Base-by-base conservation (phyloP, 2,113 vertebrate genomes). In the Gambusia holbrooki region DNA sequence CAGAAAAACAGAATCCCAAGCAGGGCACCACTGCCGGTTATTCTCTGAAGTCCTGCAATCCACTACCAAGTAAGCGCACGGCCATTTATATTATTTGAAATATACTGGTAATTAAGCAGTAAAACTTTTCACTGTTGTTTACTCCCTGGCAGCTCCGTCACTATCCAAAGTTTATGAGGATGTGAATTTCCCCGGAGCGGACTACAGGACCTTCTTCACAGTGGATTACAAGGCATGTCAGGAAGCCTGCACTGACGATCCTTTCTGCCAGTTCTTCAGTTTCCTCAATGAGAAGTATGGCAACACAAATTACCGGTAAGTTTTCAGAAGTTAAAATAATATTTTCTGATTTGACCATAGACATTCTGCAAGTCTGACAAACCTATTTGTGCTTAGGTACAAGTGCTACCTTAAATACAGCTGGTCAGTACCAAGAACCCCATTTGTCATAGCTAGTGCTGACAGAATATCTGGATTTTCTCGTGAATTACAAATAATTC, bases 221-320 rank as follows among this genome's bases (percentile, higher is more conserved):
- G 60, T 73, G 4, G 66, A 78, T 80, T 54, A 71, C 19, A 37
- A 86, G 28, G 84, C 89, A 29, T 93, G 93, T 76, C 91, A 93
- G 82, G 76, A 68, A 33, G 76, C 35, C 22, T 94, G 93, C 86
- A 93, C 91, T 4, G 48, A 75, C 1, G 91, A 93, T 48, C 78
- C 88, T 10, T 10, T 0, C 15, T 94, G 93, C 54, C 76, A 86
- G 69, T 92, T 92, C 77, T 94, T 92, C 62, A 89, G 90, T 15
- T 93, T 80, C 1, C 0, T 45, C 42, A 15, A 17, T 45, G 42
- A 13, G 42, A 15, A 5, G 5, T 48, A 19, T 48, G 6, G 17
- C 4, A 0, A 19, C 45, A 5, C 4, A 7, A 48, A 19, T 19
- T 0, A 19, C 45, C 4, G 45, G 14, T 48, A 48, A 19, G 13